Evolutionary conservation across 1,140 invertebrate species (phyloP), one percentile per base, ranked within the genome.

Genomic region (Choristoneura fumiferana): DNA sequence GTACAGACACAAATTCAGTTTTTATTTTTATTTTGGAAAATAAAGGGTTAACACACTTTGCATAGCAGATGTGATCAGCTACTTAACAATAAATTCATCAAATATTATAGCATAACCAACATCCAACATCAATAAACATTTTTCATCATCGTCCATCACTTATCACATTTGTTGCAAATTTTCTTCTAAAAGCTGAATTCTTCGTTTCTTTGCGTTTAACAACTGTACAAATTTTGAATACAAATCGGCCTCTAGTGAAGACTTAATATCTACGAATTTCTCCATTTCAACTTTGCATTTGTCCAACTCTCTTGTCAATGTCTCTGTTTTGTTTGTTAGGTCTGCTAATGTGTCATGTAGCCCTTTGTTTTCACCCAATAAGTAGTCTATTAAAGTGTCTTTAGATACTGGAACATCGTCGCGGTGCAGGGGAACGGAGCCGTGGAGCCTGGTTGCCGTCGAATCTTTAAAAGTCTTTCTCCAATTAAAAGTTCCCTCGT

Each of bases 201-300:
- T 74, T 56, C 61, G 71, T 58, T 86, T 87, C 54, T 87, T 87
- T 17, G 69, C 57, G 67, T 87, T 86, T 58, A 87, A 59, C 29
- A 87, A 34, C 57, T 79, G 69, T 17, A 79, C 57, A 78, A 85
- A 87, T 55, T 80, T 79, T 18, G 71, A 72, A 71, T 84, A 85
- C 6, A 87, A 60, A 6, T 54, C 74, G 12, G 57, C 56, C 61
- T 87, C 84, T 45, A 84, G 54, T 4, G 71, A 63, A n/a, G 63
- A 71, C 55, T 85, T 85, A 2, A 67, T 73, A 49, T 75, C 57
- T 29, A 73, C 60, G 62, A 79, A 70, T 13, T 79, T 70, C 40
- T 78, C 63, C 22, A 87, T 60, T 58, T 81, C 75, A 4, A 59
- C 56, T 68, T 74, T 76, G 57, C 61, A 80, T 57, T 64, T 63